These are phyloP conservation scores for Hozukius guyotensis DNA, from an alignment of 2,797 vertebrate species.

Conservation along the genomic window DNA sequence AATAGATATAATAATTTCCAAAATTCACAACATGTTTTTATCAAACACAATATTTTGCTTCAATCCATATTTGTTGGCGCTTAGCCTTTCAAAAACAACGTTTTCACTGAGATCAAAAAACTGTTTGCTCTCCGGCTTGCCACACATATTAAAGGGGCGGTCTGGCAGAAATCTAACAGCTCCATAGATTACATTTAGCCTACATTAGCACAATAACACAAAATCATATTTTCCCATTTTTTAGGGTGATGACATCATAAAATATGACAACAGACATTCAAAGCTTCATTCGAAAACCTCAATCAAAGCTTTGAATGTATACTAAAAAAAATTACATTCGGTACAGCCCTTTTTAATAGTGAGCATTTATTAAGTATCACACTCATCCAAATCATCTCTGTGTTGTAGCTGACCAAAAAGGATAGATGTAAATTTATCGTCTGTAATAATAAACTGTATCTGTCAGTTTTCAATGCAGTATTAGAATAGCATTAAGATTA, in stretches of 20 bases:
- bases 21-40: not conserved
- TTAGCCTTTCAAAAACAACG: not conserved
- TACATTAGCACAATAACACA: not conserved
- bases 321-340: too few relatives aligned
- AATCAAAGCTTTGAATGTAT: not conserved
- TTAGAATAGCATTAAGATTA: too few relatives aligned
- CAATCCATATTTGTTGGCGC: not conserved
- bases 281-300: not conserved
- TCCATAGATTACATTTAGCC: not conserved
- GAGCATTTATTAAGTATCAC: not conserved
- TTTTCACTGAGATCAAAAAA: too few relatives aligned
- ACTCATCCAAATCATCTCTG: rapidly evolving
- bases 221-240: not conserved
- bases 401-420: not conserved
- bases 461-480: not conserved
- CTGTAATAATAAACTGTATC: not conserved
- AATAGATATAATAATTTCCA: not conserved
- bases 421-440: not conserved
- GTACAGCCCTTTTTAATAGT: not conserved
- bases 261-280: not conserved
- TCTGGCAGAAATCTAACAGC: not conserved
- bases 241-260: not conserved
- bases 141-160: not conserved
- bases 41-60: not conserved
- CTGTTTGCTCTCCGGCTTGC: not conserved